Conservation (phyloP, 2,797 vertebrate species). For the Tarsius wallacei region DNA sequence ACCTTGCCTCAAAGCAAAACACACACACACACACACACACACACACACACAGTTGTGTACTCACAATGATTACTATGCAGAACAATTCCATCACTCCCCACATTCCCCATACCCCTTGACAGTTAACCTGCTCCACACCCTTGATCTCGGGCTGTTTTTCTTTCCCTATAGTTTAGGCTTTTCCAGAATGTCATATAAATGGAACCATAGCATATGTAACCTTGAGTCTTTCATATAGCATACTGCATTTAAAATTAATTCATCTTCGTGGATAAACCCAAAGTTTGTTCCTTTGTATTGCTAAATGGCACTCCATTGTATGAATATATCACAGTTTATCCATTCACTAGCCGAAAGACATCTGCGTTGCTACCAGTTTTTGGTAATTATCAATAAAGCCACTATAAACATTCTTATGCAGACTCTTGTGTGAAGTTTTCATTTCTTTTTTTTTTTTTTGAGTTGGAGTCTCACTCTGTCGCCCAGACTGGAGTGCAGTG, state of each 20-base stretch:
- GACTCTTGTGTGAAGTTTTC: not conserved
- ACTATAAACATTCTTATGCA: not conserved
- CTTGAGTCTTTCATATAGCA: not conserved
- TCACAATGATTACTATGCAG: not conserved
- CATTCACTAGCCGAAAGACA: not conserved
- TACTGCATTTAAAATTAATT: not conserved
- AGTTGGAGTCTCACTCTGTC: too few relatives aligned
- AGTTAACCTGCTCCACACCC: not conserved
- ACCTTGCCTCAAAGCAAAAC: too few relatives aligned
- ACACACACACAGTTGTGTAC: not conserved
- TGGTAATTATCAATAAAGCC: not conserved
- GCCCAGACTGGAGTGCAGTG: too few relatives aligned
- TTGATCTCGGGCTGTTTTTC: not conserved
- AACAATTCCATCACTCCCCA: not conserved
- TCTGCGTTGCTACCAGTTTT: not conserved
- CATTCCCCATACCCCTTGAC: not conserved
- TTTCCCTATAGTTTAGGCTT: not conserved
- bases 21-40: not conserved
- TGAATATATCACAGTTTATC: not conserved
- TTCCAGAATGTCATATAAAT: slow-evolving; percentile 1
- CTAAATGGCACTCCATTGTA: not conserved
- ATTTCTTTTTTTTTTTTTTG: too few relatives aligned
- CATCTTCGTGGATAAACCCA: not conserved
- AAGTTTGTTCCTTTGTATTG: not conserved
- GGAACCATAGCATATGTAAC: not conserved